These are phyloP conservation scores for Dynastes maya DNA, from an alignment of 2,888 invertebrate species.

Conservation along the genomic window DNA sequence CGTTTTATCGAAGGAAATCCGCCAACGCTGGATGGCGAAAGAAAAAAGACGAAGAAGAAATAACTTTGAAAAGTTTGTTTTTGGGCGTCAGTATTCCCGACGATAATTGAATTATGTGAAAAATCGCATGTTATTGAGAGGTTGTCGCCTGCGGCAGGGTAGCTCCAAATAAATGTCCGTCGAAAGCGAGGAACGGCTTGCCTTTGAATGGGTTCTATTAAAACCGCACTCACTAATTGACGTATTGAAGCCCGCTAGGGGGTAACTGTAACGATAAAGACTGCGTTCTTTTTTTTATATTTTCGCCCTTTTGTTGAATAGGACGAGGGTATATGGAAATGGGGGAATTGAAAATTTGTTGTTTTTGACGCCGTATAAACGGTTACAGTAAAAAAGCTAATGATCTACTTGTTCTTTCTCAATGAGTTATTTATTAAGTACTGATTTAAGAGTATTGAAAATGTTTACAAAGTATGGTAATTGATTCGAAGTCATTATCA, in stretches of 20 bases:
- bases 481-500: no score
- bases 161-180: neutral
- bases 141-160: neutral
- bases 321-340: neutral
- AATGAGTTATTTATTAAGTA: no score
- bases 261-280: no score
- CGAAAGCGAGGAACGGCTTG: neutral
- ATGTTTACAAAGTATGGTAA: no score
- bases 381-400: no score
- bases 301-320: neutral
- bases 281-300: neutral
- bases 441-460: no score
- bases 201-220: conserved; percentile 2
- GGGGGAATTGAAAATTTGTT: no score
- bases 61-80: conserved; percentile 9
- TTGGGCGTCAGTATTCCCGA: neutral
- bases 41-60: neutral
- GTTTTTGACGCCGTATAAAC: no score
- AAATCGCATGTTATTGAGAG: conserved; percentile 7
- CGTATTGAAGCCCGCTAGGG: neutral
- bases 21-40: neutral
- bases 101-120: conserved; percentile 14
- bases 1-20: neutral
- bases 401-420: no score
- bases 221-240: conserved; percentile 8